Evolutionary conservation across 2,888 invertebrate species (phyloP).

Genomic region (Heliconius charithonia): DNA sequence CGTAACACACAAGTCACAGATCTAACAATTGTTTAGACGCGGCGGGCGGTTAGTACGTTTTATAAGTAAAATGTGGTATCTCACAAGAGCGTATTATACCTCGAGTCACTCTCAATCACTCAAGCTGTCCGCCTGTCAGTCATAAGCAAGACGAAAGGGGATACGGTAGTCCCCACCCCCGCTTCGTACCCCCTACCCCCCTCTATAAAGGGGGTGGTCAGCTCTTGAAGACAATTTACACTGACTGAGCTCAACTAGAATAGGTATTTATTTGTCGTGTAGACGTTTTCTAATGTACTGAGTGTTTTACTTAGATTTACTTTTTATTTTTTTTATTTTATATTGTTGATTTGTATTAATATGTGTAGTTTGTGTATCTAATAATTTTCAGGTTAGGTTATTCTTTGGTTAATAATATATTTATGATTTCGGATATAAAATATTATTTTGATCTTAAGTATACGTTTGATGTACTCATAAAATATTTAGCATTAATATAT

Average conservation of each 20-base stretch:
- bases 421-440: too few relatives aligned
- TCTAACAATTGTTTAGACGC: conserved; percentile 55
- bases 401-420: too few relatives aligned
- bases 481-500: neutral
- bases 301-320: conserved; percentile 35
- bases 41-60: conserved; percentile 57
- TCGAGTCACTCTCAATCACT: conserved; percentile 83
- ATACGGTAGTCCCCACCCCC: conserved; percentile 69
- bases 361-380: neutral
- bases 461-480: too few relatives aligned
- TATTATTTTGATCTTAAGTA: too few relatives aligned
- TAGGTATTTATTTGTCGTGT: conserved; percentile 73
- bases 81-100: conserved; percentile 80
- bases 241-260: conserved; percentile 70
- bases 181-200: conserved; percentile 53
- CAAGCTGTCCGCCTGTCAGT: conserved; percentile 82
- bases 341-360: neutral
- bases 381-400: too few relatives aligned
- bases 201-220: conserved; percentile 69
- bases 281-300: conserved; percentile 40
- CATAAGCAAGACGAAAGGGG: conserved; percentile 83
- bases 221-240: conserved; percentile 83
- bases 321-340: neutral
- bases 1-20: conserved; percentile 52
- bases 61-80: conserved; percentile 53